Evolutionary conservation across 1,140 invertebrate genomes (phyloP).

Genomic region (Drosophila ohnishii): DNA sequence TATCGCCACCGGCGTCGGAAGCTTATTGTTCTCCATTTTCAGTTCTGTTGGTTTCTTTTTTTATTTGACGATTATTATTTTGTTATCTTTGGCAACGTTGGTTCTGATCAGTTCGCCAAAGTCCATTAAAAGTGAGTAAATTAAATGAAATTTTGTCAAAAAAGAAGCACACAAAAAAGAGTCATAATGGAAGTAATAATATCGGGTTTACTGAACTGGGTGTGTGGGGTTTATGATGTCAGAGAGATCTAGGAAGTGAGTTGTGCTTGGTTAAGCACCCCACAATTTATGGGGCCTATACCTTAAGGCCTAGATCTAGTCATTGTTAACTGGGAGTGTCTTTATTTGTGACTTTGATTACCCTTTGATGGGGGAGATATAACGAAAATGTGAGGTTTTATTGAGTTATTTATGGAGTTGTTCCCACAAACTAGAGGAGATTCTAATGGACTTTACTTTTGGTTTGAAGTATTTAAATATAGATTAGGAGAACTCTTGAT

Average conservation of each 20-base stretch:
- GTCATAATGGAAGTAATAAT: slow-evolving; percentile 29
- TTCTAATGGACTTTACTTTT: background rate
- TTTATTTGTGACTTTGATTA: slow-evolving; percentile 28
- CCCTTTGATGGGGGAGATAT: slow-evolving; percentile 17
- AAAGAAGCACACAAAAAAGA: slow-evolving; percentile 13
- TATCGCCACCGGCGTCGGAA: slow-evolving; percentile 36
- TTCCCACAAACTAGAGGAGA: background rate
- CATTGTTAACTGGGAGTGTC: slow-evolving; percentile 36
- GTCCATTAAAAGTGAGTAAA: slow-evolving; percentile 76
- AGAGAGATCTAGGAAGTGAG: slow-evolving; percentile 28
- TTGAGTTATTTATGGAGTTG: slow-evolving; percentile 16
- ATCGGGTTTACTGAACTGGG: slow-evolving; percentile 43
- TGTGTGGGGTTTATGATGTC: slow-evolving; percentile 62
- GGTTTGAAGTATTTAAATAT: background rate
- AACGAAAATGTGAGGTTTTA: slow-evolving; percentile 12
- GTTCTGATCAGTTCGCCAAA: slow-evolving; percentile 52
- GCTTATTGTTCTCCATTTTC: slow-evolving; percentile 52
- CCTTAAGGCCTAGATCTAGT: slow-evolving; percentile 22
- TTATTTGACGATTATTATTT: slow-evolving; percentile 27
- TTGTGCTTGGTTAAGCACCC: slow-evolving; percentile 41
- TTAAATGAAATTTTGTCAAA: slow-evolving; percentile 70
- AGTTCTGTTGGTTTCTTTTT: slow-evolving; percentile 27
- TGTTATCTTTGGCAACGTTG: slow-evolving; percentile 35
- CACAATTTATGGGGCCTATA: slow-evolving; percentile 25
- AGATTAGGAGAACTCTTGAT: background rate